Base-by-base conservation (phyloP, 2,888 invertebrate genomes). In the Scrobipalpa atriplicella region DNA sequence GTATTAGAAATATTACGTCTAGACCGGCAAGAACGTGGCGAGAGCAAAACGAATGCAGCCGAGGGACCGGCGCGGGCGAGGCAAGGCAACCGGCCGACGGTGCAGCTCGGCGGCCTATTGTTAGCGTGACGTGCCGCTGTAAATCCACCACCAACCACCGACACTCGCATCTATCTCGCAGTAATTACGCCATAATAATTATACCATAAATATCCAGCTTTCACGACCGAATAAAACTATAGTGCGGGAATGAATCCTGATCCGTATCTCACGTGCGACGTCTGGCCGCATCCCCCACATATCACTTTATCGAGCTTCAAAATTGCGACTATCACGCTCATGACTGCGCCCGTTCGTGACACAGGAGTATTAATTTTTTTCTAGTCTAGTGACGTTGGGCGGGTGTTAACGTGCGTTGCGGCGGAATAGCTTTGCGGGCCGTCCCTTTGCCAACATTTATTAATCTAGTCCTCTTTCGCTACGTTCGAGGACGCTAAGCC, bases 1-100 rank as follows among this genome's bases (percentile, higher is more conserved):
- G 74, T 75, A 73, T 82, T 81, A 81, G 86, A 90, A 85, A 87
- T 90, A 90, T 87, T 83, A 82, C 82, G 92, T 92, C 92, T 92
- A 92, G 92, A 92, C 90, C 74, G 73, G 71, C 71, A 84, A 80
- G 90, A 89, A 90, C 89, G 90, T 80, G 79, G 76, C 68, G 70
- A 79, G 85, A 90, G 84, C 82, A 91, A 92, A 89, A 89, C 81
- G 80, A 87, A 76, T 76, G 75, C 75, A 76, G 68, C 68, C 71
- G 66, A 69, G 70, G 76, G 78, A 76, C 77, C 77, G 81, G 80
- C 78, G 58, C 38, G 29, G 11, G n/a, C n/a, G 13, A 36, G 18
- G 10, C 54, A 21, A 54, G 77, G 80, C 82, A 79, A 76, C 76
- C 72, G 47, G 8, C 47, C 47, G 47, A 16, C 47, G 19, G 39